Conservation (phyloP, 1,140 invertebrate genomes). For the Mya arenaria region DNA sequence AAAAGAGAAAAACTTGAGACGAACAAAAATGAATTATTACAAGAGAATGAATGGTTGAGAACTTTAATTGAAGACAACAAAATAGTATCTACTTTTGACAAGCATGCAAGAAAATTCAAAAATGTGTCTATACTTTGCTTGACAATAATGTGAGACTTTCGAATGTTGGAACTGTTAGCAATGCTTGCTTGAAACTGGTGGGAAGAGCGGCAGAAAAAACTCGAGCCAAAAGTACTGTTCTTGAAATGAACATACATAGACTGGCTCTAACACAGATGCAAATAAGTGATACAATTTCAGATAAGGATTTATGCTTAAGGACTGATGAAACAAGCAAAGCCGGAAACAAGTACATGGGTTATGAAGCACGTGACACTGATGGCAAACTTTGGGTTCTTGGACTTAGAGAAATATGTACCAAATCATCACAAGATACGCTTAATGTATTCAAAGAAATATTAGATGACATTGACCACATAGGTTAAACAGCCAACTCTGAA, state of each 20-base stretch:
- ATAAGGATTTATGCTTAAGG: constrained; percentile 2
- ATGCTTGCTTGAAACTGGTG: constrained; percentile 4
- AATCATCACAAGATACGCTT: constrained; percentile 11
- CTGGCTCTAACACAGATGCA: constrained; percentile 13
- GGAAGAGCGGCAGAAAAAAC: background rate
- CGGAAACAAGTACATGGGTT: constrained; percentile 19
- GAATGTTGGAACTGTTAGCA: constrained; percentile 21
- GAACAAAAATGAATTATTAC: background rate
- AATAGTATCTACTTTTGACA: constrained; percentile 4
- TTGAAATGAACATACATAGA: constrained; percentile 36
- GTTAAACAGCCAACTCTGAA: background rate
- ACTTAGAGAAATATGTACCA: constrained; percentile 38
- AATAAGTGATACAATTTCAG: background rate
- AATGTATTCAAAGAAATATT: constrained; percentile 31
- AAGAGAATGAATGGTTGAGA: background rate
- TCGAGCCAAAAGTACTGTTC: constrained; percentile 11
- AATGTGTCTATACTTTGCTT: constrained; percentile 24
- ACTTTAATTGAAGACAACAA: background rate
- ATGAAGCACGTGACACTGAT: background rate
- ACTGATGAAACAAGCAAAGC: constrained; percentile 25
- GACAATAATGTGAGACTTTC: constrained; percentile 7
- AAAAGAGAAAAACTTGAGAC: constrained; percentile 12
- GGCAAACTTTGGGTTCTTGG: background rate
- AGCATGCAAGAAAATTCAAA: constrained; percentile 7
- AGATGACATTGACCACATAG: constrained; percentile 20